Evolutionary conservation across 2,113 vertebrate genomes (phyloP), one percentile per base, ranked within the genome.

Genomic region (Procapra przewalskii): DNA sequence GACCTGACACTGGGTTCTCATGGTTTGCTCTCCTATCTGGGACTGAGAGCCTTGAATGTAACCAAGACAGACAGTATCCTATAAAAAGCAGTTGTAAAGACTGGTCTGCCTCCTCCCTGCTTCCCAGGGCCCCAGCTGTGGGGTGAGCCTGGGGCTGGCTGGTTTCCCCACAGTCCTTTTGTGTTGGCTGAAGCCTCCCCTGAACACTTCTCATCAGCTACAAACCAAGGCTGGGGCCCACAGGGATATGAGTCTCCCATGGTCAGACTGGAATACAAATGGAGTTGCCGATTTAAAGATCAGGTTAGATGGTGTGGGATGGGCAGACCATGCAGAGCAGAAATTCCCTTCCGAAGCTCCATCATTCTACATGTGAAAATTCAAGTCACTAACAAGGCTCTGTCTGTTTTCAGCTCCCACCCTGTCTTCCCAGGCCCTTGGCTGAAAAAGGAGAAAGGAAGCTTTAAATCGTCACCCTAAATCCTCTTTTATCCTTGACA

Each of bases 261-360:
- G 92, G 50, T 67, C 77, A 40, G 80, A 67, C 92, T 17, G 31
- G 90, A 88, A 95, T 94, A 88, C 67, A 85, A 88, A 96, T 86
- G 55, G 48, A 52, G 43, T 45, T 60, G 60, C 45, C 36, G 29
- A 87, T 93, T 15, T 82, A 84, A 95, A 88, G 86, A 33, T 29
- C 36, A 17, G 15, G 19, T 48, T 50, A 17, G 43, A 82, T 13
- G 31, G 57, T 21, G 6, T 25, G 3, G 23, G 59, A 43, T 9
- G 40, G 17, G 62, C 77, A 36, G 31, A 55, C 5, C 6, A 4
- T 5, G 2, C 0, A 14, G 59, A 84, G 83, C 55, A 75, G 54
- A 92, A 85, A 45, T 2, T 16, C 5, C 55, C 50, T 60, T 71
- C 75, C n/a, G 36, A 64, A 40, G n/a, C 33, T 21, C 57, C 29